Evolutionary conservation across 2,888 invertebrate genomes (phyloP), one percentile per base, ranked within the genome.

Genomic region (Oxycera nigricornis): DNA sequence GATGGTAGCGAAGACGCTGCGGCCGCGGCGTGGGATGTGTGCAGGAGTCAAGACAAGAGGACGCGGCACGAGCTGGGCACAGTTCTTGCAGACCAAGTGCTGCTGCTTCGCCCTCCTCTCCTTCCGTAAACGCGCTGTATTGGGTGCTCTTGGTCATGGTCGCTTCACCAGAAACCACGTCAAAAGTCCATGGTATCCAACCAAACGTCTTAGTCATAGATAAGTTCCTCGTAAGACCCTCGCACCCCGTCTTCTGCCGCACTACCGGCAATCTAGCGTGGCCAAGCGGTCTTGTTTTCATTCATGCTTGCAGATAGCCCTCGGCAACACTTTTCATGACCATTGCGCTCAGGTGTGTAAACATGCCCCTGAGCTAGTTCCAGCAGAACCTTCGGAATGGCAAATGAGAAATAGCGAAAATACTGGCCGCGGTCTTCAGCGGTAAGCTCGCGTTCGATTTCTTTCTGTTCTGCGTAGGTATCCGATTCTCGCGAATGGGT

Each of bases 341-440:
- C 59, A 59, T 59, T 28, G 22, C 39, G 65, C 65, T 41, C 22
- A 65, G 65, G 41, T 65, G 52, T 55, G 70, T 70, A 70, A 70
- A 70, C 70, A 70, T 70, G 70, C 70, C 70, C 70, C 55, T 70
- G 70, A 70, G 70, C 70, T 70, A 70, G 70, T 52, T 70, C 52
- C 31, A 52, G 31, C 30, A 70, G 55, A 70, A 55, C 70, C 70
- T 70, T 70, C 55, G 55, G 31, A 24, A 46, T 55, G 41, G 22
- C 70, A 17, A 52, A 20, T 31, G 55, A 70, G 65, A 65, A 65
- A 39, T 65, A 65, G 65, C 65, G 14, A 65, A 65, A 39, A 41
- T 24, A 55, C 24, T 41, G 14, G 14, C 65, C n/a, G 9, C 59
- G 20, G 30, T 59, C 59, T 30, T 59, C 59, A 59, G 14, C 24